Evolutionary conservation across 2,888 invertebrate species (phyloP), one percentile per base, ranked within the genome.

Genomic region (Tetragnatha montana): DNA sequence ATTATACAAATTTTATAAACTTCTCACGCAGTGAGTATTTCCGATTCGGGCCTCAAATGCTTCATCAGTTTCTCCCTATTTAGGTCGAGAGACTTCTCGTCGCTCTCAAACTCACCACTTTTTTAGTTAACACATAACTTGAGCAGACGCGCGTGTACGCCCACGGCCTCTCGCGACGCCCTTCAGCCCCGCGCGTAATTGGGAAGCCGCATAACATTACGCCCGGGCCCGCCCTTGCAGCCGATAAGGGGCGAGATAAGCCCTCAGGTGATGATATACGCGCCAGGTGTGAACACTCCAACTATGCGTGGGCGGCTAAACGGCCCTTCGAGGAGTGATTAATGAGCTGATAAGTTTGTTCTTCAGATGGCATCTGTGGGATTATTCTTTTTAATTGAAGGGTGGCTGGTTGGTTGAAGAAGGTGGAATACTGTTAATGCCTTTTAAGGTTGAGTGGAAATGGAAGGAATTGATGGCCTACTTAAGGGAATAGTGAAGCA

Each of bases 211-310:
- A 85, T 85, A 70, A 81, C 70, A 60, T 81, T 81, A 78, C 78
- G 70, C 70, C 85, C 85, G 81, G 35, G 35, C 81, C 69, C 85
- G 85, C 85, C 89, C 71, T 68, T 68, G 14, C n/a, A 6, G 47
- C 14, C 71, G 83, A 83, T 82, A 78, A 88, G 22, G 68, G 69
- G 2, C 74, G 19, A 82, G 88, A 80, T 88, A 79, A 73, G 71
- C 69, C 69, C 19, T 60, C 70, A 51, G 75, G 88, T 50, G 89
- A 89, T 75, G 81, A 89, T 74, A 85, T 68, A 73, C 84, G 80
- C 21, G 80, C 84, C 89, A 89, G 89, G 89, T 89, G 89, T 89
- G 85, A 89, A 81, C 89, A 85, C 89, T 89, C 81, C 80, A 81
- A 75, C 21, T 19, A 70, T 47, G 78, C 76, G 85, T 85, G 70